These are phyloP conservation scores for Panthera uncia DNA, from an alignment of 2,113 vertebrate genomes.

Conservation along the genomic window DNA sequence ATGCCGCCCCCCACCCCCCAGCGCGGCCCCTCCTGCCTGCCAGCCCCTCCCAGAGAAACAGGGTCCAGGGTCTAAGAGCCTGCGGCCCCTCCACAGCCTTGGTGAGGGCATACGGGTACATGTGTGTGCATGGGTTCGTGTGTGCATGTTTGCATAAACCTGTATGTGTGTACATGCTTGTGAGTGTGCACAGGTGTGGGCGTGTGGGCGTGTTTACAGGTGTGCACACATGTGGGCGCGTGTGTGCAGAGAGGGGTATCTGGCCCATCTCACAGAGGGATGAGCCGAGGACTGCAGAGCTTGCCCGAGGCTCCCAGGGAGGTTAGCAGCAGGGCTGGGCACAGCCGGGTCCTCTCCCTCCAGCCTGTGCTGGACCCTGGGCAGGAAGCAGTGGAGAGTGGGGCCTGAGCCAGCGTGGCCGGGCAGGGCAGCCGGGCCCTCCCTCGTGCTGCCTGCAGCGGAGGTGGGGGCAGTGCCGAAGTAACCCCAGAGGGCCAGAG, in stretches of 20 bases:
- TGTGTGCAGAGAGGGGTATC: neutral
- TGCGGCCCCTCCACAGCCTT: neutral
- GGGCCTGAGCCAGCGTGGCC: neutral
- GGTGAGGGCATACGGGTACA: no score
- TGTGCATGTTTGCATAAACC: neutral
- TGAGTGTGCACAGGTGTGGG: fast-evolving
- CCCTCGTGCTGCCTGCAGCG: neutral
- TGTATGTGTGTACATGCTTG: neutral
- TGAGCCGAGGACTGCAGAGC: neutral
- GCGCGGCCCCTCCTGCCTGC: neutral
- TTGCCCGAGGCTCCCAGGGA: neutral
- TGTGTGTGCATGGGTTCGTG: no score
- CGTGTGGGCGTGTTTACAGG: neutral
- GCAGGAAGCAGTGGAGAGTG: neutral
- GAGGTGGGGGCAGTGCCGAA: no score
- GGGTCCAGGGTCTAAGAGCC: neutral
- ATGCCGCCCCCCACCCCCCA: neutral
- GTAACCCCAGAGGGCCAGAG: neutral
- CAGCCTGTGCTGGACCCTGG: neutral
- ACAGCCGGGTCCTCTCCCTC: neutral
- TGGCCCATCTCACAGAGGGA: neutral
- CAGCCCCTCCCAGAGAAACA: neutral
- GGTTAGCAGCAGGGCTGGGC: neutral
- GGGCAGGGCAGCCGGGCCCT: neutral
- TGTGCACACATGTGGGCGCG: fast-evolving